Conservation (phyloP, 2,888 invertebrate species). For the Eupelmus urozonus region DNA sequence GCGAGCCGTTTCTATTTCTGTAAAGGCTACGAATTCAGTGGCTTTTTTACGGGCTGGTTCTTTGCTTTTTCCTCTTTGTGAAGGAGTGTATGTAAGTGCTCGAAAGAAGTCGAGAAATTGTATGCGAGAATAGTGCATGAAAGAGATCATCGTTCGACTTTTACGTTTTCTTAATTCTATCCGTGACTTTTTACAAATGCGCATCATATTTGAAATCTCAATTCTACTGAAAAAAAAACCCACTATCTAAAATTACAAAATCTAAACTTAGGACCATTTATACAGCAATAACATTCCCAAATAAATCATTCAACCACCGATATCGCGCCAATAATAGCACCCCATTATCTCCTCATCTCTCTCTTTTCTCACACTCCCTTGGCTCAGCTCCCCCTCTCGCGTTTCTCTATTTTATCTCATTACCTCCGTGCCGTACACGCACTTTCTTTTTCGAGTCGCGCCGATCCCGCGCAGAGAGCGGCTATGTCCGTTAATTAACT, state of each 20-base stretch:
- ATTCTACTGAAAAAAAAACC: too few species aligned
- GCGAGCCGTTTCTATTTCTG: slow-evolving; percentile 22
- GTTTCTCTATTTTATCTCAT: not conserved
- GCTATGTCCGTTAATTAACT: slow-evolving; percentile 65
- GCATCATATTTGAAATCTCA: too few species aligned
- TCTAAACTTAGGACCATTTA: too few species aligned
- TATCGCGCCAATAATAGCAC: too few species aligned
- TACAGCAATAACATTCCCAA: too few species aligned
- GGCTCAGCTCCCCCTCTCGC: not conserved
- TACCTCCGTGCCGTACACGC: not conserved
- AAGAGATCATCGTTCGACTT: not conserved
- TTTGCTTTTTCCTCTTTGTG: not conserved
- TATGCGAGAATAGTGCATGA: not conserved
- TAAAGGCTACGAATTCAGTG: slow-evolving; percentile 12
- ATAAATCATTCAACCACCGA: too few species aligned
- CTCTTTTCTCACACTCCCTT: not conserved
- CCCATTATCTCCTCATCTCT: not conserved
- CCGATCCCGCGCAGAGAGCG: slow-evolving; percentile 12
- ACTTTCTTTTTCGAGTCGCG: slow-evolving; percentile 10
- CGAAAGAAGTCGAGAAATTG: not conserved
- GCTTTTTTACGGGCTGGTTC: not conserved
- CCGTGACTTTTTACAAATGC: too few species aligned
- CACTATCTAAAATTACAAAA: too few species aligned
- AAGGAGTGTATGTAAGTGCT: not conserved
- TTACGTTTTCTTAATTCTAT: too few species aligned